A percentile compares a stretch with the other conserved stretches of the same genome.
Conservation (phyloP, 2,113 vertebrate genomes). For the Platysternon megacephalum region DNA sequence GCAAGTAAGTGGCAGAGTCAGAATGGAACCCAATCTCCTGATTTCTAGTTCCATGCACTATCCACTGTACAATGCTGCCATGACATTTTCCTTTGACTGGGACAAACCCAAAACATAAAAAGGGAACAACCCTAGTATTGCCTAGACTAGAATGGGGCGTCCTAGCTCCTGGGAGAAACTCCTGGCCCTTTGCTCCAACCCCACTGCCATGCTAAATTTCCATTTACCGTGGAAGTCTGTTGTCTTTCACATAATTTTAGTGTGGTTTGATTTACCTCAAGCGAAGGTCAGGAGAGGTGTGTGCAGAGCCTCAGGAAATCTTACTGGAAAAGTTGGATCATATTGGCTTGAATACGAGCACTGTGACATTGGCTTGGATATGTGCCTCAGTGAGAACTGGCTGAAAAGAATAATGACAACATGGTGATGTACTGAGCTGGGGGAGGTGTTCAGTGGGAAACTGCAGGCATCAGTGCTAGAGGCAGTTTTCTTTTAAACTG, state of each 20-base stretch:
- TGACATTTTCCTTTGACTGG: background rate
- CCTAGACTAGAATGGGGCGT: background rate
- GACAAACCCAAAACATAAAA: background rate
- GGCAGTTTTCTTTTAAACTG: background rate
- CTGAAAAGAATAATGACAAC: rapidly evolving
- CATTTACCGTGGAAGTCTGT: background rate
- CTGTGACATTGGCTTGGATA: rapidly evolving
- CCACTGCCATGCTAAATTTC: background rate
- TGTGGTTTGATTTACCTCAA: background rate
- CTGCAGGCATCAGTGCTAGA: background rate
- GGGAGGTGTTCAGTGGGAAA: background rate
- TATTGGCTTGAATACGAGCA: background rate
- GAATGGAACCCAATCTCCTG: background rate
- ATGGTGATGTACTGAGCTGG: background rate
- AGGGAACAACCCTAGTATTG: background rate
- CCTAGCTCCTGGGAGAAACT: background rate
- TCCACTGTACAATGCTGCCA: background rate
- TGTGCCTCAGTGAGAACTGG: background rate
- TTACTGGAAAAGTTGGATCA: background rate
- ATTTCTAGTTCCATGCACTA: background rate
- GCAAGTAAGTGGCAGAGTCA: background rate
- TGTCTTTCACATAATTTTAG: background rate
- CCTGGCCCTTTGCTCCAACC: background rate
- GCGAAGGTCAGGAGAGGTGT: background rate
- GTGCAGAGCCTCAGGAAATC: background rate